Conservation (phyloP, 2,797 vertebrate species). For the Gymnopithys bicolor region DNA sequence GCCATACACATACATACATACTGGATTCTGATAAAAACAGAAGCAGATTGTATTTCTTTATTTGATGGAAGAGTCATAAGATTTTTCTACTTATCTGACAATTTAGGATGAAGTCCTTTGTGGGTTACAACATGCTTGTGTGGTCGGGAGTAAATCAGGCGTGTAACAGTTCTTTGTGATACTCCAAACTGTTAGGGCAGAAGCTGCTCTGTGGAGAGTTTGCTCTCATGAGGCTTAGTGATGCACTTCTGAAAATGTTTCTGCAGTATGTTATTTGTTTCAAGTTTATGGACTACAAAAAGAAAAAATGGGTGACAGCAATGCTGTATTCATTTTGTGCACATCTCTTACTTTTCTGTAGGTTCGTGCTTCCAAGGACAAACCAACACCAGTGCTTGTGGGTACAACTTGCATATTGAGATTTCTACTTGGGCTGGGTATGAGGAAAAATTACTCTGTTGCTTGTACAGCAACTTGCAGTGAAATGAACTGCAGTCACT, state of each 20-base stretch:
- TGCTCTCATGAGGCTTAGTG: not conserved
- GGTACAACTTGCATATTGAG: not conserved
- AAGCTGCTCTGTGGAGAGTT: not conserved
- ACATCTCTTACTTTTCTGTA: not conserved
- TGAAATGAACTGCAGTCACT: not conserved
- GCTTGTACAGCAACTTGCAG: not conserved
- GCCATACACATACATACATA: no score
- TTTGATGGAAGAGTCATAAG: not conserved
- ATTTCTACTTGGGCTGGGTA: not conserved
- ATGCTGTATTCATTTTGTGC: fast-evolving
- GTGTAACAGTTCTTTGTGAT: not conserved
- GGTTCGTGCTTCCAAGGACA: not conserved
- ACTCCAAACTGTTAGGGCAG: not conserved
- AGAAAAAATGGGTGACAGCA: not conserved
- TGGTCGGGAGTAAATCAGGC: not conserved
- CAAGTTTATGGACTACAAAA: not conserved
- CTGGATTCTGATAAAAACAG: slow-evolving; percentile 10
- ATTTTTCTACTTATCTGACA: not conserved
- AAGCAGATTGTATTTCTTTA: not conserved
- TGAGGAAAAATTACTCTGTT: not conserved
- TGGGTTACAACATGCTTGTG: not conserved
- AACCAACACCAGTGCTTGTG: not conserved
- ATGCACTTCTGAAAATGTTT: not conserved
- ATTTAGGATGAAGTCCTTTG: not conserved
- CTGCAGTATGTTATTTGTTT: not conserved